Conservation (phyloP, 2,113 vertebrate genomes). For the Sapayoa aenigma region DNA sequence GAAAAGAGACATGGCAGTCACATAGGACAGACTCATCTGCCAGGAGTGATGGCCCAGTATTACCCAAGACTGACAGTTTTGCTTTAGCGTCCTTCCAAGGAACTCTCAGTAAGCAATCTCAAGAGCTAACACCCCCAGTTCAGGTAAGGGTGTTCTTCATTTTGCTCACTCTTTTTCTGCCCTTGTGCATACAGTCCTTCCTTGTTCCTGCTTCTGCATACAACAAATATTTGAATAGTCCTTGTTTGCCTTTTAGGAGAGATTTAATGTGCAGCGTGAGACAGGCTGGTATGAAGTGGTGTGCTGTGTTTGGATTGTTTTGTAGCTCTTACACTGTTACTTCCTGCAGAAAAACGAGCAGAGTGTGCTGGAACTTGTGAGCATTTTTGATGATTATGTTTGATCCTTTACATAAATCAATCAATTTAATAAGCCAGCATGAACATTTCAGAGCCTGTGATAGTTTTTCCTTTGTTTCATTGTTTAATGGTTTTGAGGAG, state of each 20-base stretch:
- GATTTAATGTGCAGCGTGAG: neutral
- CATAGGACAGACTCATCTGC: slow-evolving; percentile 65
- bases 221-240: neutral
- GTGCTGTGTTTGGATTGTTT: neutral
- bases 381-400: neutral
- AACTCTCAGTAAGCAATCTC: slow-evolving; percentile 50
- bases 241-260: slow-evolving; percentile 29
- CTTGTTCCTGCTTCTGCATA: neutral
- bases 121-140: slow-evolving; percentile 68
- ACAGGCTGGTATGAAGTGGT: neutral
- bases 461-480: neutral
- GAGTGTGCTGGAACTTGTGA: neutral
- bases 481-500: neutral
- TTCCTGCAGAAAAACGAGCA: neutral
- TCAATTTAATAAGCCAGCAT: neutral
- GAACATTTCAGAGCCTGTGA: neutral
- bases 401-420: neutral
- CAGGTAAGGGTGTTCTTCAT: slow-evolving; percentile 71
- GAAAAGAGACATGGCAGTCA: slow-evolving; percentile 71
- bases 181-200: neutral
- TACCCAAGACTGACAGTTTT: slow-evolving; percentile 46
- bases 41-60: slow-evolving; percentile 44
- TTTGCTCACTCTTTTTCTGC: neutral
- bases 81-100: slow-evolving; percentile 60
- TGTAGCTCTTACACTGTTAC: neutral